Conservation (phyloP, 1,140 invertebrate genomes). For the Triops cancriformis region DNA sequence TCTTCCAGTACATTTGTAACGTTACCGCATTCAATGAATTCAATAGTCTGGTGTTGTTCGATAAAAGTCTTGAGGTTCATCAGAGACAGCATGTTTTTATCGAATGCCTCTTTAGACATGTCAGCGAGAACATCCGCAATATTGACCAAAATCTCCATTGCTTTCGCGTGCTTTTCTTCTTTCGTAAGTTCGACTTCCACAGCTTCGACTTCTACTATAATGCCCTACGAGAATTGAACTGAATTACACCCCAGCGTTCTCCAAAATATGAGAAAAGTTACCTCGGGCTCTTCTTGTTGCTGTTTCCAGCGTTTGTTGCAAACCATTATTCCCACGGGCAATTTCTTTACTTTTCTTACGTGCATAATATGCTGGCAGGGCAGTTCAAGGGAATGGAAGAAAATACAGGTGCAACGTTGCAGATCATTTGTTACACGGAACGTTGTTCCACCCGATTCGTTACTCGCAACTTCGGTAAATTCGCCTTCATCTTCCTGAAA, state of each 20-base stretch:
- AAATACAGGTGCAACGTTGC: neutral
- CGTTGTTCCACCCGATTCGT: neutral
- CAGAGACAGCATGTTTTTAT: neutral
- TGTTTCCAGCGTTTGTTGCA: conserved; percentile 5
- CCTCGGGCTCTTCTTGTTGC: neutral
- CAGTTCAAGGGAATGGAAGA: neutral
- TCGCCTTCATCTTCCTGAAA: neutral
- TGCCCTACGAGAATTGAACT: neutral
- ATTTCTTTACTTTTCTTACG: neutral
- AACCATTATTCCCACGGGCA: neutral
- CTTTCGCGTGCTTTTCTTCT: neutral
- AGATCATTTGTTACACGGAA: neutral
- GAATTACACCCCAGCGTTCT: neutral
- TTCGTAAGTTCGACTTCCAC: neutral
- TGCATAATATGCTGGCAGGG: neutral
- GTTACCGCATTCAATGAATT: neutral
- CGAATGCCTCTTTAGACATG: neutral
- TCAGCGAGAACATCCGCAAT: neutral
- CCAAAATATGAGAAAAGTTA: neutral
- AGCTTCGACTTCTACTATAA: neutral
- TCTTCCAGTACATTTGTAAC: neutral
- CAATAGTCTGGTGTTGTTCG: neutral
- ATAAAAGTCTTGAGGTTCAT: neutral
- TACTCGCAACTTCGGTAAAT: neutral
- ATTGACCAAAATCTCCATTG: neutral